These are phyloP conservation scores for Augiades crinisus DNA, from an alignment of 2,888 invertebrate genomes.

Conservation along the genomic window DNA sequence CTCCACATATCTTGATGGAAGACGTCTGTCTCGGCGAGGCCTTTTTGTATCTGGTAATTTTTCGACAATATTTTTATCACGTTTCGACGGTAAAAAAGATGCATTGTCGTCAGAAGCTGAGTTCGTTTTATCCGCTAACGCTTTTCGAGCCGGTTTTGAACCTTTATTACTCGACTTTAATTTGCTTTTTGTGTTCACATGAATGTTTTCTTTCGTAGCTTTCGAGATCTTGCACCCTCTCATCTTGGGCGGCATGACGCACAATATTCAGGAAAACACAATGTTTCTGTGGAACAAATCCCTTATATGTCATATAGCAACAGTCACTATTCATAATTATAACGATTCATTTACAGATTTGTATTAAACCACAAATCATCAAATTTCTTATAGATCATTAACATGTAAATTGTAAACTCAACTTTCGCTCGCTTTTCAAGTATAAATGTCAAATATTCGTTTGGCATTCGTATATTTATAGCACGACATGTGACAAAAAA, in stretches of 20 bases:
- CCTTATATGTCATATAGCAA: not conserved
- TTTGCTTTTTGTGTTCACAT: slow-evolving; percentile 38
- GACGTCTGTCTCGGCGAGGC: slow-evolving; percentile 51
- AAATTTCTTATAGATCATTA: not conserved
- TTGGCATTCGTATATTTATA: not conserved
- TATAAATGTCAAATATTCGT: not conserved
- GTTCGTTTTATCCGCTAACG: slow-evolving; percentile 67
- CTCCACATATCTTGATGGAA: slow-evolving; percentile 53
- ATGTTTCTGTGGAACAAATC: not conserved
- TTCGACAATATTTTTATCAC: slow-evolving; percentile 22
- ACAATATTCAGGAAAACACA: slow-evolving; percentile 5
- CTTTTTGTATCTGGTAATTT: slow-evolving; percentile 31
- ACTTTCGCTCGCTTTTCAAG: slow-evolving; percentile 34
- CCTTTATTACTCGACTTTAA: slow-evolving; percentile 38
- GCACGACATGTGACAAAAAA: too few relatives aligned
- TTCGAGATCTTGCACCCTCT: slow-evolving; percentile 49
- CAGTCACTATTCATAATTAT: not conserved
- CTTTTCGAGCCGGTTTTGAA: slow-evolving; percentile 47
- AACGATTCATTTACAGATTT: not conserved
- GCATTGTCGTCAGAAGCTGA: slow-evolving; percentile 66
- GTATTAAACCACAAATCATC: not conserved
- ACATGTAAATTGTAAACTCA: not conserved
- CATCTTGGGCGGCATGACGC: slow-evolving; percentile 65
- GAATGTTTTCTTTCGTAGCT: slow-evolving; percentile 57
- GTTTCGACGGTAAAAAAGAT: slow-evolving; percentile 29